Evolutionary conservation across 2,113 vertebrate genomes (phyloP), one percentile per base, ranked within the genome.

Genomic region (Corvus moneduloides): DNA sequence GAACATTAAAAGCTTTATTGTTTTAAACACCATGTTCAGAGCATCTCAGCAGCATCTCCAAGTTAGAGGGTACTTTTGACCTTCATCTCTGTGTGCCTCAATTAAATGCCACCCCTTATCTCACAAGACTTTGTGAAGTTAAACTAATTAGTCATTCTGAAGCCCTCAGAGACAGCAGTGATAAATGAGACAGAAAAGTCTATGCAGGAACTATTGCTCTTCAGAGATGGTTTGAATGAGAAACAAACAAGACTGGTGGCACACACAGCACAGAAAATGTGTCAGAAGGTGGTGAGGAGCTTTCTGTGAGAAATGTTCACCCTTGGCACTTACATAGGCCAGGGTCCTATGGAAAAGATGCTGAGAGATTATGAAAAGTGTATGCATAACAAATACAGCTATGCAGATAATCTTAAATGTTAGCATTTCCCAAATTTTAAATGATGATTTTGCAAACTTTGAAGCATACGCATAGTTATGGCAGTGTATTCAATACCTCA

Each of bases 121-220:
- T 95, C 7, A 5, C 55, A 80, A 77, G 92, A 91, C 72, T 93
- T 95, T 77, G 84, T 83, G 75, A 90, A 91, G 85, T 83, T 86
- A 90, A 94, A 96, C 96, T 96, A 95, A 97, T 97, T 93, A 96
- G 93, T 85, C 87, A 80, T 27, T 81, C 90, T 76, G 84, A 96
- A 95, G 37, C 43, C 68, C 68, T 83, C 39, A 68, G 93, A 95
- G 93, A 83, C 87, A 91, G 79, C 35, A 69, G 87, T 96, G 95
- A 96, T 88, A 69, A 86, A 95, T 91, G 91, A 87, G 88, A 94
- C 87, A 86, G 78, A 91, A 94, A 95, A 93, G 79, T 90, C 93
- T 83, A 67, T 93, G 75, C 8, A 2, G 85, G 52, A 96, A 21
- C 72, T 91, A 86, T 84, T 92, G 74, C n/a, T 87, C 69, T 91